Percentiles rank a stretch among this genome's conserved stretches.
These are phyloP conservation scores for Psophia crepitans DNA, from an alignment of 2,113 vertebrate genomes.

Conservation along the genomic window DNA sequence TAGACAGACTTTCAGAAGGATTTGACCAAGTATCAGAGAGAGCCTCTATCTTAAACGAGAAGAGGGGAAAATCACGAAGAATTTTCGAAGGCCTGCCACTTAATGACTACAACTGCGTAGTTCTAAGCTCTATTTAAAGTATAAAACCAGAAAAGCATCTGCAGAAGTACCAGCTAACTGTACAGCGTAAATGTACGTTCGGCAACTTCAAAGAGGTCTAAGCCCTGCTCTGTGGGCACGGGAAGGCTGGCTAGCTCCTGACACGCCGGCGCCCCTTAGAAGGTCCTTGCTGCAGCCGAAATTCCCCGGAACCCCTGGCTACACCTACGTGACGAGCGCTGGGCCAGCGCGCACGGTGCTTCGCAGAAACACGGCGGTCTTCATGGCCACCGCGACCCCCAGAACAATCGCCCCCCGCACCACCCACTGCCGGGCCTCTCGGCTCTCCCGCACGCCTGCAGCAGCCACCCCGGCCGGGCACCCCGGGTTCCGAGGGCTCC, in stretches of 20 bases:
- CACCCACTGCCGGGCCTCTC: no score
- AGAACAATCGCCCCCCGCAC: no score
- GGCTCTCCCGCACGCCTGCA: no score
- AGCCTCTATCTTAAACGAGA: fast-evolving
- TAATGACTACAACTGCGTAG: neutral
- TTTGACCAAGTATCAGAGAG: neutral
- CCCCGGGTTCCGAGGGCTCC: no score
- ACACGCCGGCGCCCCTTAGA: fast-evolving
- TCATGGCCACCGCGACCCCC: fast-evolving
- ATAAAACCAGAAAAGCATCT: fast-evolving
- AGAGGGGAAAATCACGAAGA: neutral
- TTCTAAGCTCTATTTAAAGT: neutral
- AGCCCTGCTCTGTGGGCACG: fast-evolving
- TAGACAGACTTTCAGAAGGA: neutral
- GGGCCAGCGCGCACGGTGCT: fast-evolving
- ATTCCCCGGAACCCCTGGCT: fast-evolving
- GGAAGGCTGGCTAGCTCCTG: fast-evolving
- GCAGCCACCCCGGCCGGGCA: no score
- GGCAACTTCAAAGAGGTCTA: fast-evolving
- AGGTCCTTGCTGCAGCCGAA: fast-evolving
- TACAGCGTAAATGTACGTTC: fast-evolving
- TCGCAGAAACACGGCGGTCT: fast-evolving
- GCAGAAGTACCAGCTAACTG: no score
- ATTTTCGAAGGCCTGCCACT: neutral
- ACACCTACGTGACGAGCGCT: fast-evolving